Base-by-base conservation (phyloP, 2,113 vertebrate species). In the Anarhynchus alexandrinus region DNA sequence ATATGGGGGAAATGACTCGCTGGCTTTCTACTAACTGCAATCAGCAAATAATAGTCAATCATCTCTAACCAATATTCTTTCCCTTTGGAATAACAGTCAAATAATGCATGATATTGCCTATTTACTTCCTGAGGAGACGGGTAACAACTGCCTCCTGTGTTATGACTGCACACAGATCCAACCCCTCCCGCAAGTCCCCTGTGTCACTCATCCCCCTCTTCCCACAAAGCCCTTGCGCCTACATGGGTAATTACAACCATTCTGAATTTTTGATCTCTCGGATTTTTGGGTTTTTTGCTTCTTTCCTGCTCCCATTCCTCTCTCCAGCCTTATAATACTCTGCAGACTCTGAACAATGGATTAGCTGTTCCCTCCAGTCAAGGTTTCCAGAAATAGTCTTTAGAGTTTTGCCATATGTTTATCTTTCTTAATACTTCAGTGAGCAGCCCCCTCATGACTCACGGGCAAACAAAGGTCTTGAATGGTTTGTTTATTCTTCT, bases 301-400 rank as follows among this genome's bases (percentile, higher is more conserved):
- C 83, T 88, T 95, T 93, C 74, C 71, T 81, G 80, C 77, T 89
- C 71, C 77, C 66, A 94, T 96, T 96, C 71, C 90, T 88, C 91
- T 91, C 69, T 94, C 82, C 71, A 95, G 89, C 71, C 71, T 94
- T 84, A 23, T 85, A 97, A 98, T 91, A 95, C 94, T 94, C 94
- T 85, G 69, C 64, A 96, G 88, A 45, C 81, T 93, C 88, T 85
- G 93, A 98, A 98, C 97, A 98, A 98, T 98, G 97, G 95, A 83
- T 98, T 97, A 93, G 96, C 97, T 98, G 97, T 98, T 98, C 96
- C 94, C 94, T 96, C 81, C 86, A 95, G 95, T 89, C 86, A 96
- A 89, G 87, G 86, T 94, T 98, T 98, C 98, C 97, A 98, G 96
- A 98, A 98, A 97, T 96, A 98, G 95, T 81, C 96, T 98, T 98